Conservation (phyloP, 2,888 invertebrate genomes). For the Plebejus melissa region DNA sequence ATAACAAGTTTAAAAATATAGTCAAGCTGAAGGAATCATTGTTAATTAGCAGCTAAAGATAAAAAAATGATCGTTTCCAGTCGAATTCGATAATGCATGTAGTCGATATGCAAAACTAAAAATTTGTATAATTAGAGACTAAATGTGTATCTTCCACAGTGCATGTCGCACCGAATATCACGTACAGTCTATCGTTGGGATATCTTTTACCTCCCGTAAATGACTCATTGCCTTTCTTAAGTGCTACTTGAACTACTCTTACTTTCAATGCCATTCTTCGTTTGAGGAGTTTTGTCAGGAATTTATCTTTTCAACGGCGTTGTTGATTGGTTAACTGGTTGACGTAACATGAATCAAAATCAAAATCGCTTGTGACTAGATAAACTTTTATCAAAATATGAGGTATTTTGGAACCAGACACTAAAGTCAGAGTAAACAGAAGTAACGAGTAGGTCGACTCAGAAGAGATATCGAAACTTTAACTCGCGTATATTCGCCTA, state of each 20-base stretch:
- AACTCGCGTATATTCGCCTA: too few relatives aligned
- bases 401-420: too few relatives aligned
- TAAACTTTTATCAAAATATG: too few relatives aligned
- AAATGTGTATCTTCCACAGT: slow-evolving; percentile 61
- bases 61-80: slow-evolving; percentile 15
- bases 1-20: too few relatives aligned
- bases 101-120: slow-evolving; percentile 16
- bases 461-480: too few relatives aligned
- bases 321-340: neutral
- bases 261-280: neutral
- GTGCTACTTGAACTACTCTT: neutral
- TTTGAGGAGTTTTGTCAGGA: neutral
- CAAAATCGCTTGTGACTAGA: too few relatives aligned
- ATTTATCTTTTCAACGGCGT: neutral
- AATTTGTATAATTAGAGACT: slow-evolving; percentile 30
- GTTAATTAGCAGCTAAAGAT: neutral
- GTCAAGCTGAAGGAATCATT: too few relatives aligned
- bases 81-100: slow-evolving; percentile 29
- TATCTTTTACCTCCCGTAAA: slow-evolving; percentile 58
- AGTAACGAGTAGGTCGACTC: too few relatives aligned
- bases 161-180: slow-evolving; percentile 73
- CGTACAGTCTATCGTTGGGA: slow-evolving; percentile 60
- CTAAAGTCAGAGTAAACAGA: too few relatives aligned
- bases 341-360: too few relatives aligned
- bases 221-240: slow-evolving; percentile 28